phyloP scores from a whole-genome alignment of 2,113 vertebrate species.

The Muntiacus muntjak region DNA sequence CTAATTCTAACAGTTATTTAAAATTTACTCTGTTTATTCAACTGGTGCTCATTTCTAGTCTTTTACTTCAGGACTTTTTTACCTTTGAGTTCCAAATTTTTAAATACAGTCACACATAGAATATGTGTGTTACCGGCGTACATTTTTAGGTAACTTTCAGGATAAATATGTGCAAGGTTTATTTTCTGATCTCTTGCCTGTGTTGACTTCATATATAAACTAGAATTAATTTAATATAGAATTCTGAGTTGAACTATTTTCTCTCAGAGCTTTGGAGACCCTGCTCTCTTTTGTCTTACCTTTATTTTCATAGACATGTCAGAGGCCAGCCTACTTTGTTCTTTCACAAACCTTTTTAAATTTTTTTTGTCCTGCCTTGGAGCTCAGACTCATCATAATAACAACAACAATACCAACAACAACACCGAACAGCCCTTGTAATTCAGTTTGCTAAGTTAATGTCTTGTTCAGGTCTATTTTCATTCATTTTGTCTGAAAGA shows the following conservation, averaged over 20 bases:
- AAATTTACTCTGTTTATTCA: background rate
- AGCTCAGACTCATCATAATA: conserved; percentile 25
- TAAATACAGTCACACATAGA: background rate
- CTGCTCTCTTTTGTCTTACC: background rate
- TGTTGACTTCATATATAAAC: background rate
- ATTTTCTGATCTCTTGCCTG: background rate
- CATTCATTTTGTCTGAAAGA: conserved; percentile 51
- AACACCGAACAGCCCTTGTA: background rate
- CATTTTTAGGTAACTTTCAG: conserved; percentile 23
- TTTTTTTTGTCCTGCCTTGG: background rate
- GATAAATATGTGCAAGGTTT: background rate
- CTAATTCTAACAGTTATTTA: background rate
- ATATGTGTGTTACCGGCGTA: background rate
- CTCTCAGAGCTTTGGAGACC: background rate
- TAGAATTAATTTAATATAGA: background rate
- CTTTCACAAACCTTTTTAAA: background rate
- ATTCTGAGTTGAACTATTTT: background rate
- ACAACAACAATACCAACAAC: background rate
- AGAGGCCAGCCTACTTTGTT: background rate
- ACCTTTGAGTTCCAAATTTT: background rate
- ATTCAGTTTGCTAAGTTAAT: conserved; percentile 19
- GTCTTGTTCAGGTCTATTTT: conserved; percentile 38
- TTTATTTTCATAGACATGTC: background rate
- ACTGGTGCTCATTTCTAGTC: background rate
- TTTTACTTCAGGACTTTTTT: background rate